Conservation (phyloP, 2,797 vertebrate species). For the Hephaestus fuliginosus region DNA sequence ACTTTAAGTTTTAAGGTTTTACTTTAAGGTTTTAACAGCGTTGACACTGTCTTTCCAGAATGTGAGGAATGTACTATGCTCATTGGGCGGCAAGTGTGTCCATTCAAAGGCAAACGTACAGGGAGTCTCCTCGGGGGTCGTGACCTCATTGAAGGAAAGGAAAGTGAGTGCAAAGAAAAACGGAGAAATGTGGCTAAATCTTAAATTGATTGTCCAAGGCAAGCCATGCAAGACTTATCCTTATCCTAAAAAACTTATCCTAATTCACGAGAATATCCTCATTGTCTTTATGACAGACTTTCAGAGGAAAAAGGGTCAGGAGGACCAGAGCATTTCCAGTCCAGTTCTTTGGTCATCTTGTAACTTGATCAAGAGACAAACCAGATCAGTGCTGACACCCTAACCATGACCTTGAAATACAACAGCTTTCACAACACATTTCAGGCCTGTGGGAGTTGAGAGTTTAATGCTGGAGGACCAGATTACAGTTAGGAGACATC, state of each 20-base stretch:
- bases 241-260: too few relatives aligned
- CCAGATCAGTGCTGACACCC: slow-evolving; percentile 54
- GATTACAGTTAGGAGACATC: slow-evolving; percentile 27
- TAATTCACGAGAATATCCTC: background rate
- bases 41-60: slow-evolving; percentile 77
- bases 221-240: background rate
- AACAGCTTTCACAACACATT: slow-evolving; percentile 53
- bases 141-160: slow-evolving; percentile 37
- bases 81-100: slow-evolving; percentile 49
- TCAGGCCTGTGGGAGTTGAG: slow-evolving; percentile 15
- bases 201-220: background rate
- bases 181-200: background rate
- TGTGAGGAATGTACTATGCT: slow-evolving; percentile 68
- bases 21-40: slow-evolving; percentile 71
- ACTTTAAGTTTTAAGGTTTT: slow-evolving; percentile 60
- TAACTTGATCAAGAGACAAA: slow-evolving; percentile 63
- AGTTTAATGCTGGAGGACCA: background rate
- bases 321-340: slow-evolving; percentile 38
- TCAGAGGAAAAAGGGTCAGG: slow-evolving; percentile 31
- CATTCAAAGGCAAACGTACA: slow-evolving; percentile 51
- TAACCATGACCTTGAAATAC: slow-evolving; percentile 35
- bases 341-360: slow-evolving; percentile 40
- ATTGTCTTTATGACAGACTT: slow-evolving; percentile 1
- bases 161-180: slow-evolving; percentile 12
- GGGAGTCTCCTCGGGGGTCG: slow-evolving; percentile 53